Percentiles rank a stretch among this genome's conserved stretches.
Conservation (phyloP, 2,113 vertebrate species). For the Daubentonia madagascariensis region DNA sequence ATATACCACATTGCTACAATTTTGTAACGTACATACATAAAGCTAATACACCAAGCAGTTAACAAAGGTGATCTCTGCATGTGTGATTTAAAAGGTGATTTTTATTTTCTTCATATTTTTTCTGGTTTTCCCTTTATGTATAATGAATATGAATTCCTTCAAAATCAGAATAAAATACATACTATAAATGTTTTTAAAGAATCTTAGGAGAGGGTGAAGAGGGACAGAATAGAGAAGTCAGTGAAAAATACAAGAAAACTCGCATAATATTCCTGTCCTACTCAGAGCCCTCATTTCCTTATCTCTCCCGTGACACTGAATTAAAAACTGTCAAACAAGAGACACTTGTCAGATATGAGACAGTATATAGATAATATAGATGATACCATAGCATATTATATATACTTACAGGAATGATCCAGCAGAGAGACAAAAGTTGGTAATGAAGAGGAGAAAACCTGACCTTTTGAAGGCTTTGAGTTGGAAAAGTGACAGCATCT, state of each 20-base stretch:
- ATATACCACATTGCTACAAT: slow-evolving; percentile 8
- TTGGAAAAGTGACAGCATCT: neutral
- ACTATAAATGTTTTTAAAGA: slow-evolving; percentile 12
- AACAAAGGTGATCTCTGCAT: slow-evolving; percentile 10
- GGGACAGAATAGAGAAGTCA: neutral
- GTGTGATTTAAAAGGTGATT: slow-evolving; percentile 22
- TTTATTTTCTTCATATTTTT: slow-evolving; percentile 42
- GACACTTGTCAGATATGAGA: neutral
- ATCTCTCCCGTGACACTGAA: neutral
- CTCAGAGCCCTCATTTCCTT: neutral
- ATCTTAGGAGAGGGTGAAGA: neutral
- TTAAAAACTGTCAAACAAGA: neutral
- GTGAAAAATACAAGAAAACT: neutral
- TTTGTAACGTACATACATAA: slow-evolving; percentile 18
- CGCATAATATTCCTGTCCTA: neutral
- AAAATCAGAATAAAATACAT: neutral
- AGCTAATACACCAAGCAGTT: slow-evolving; percentile 6
- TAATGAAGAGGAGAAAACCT: neutral
- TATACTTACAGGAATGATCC: neutral
- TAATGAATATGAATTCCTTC: neutral
- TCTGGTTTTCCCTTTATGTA: neutral
- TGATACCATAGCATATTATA: neutral
- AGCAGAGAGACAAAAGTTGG: neutral
- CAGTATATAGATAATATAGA: neutral
- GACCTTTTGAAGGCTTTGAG: neutral